These are phyloP conservation scores for Drosophila melanogaster DNA, from an alignment of 1,140 invertebrate genomes.

Conservation along the genomic window DNA sequence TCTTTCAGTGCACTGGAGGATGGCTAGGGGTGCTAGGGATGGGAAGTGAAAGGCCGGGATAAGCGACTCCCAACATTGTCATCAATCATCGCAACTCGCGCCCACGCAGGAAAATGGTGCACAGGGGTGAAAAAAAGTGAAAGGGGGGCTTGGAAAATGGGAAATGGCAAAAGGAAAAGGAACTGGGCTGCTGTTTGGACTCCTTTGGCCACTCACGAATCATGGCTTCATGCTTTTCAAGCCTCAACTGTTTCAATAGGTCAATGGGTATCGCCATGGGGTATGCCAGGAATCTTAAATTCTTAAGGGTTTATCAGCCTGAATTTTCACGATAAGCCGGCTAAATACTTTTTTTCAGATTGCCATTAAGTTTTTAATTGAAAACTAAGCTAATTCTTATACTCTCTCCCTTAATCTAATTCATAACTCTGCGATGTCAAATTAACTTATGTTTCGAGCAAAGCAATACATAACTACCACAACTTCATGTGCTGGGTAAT, in stretches of 20 bases:
- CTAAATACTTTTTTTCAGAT: background rate
- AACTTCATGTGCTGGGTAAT: conserved; percentile 15
- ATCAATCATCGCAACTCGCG: conserved; percentile 59
- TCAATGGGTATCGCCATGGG: conserved; percentile 8
- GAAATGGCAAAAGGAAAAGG: conserved; percentile 1
- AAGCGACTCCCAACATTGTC: conserved; percentile 49
- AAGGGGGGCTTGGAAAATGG: background rate
- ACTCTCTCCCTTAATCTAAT: too few species aligned
- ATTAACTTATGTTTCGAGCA: too few species aligned
- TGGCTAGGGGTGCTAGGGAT: background rate
- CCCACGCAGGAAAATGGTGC: conserved; percentile 38
- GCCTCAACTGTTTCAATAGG: conserved; percentile 37
- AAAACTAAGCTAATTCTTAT: too few species aligned
- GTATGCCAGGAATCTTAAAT: background rate
- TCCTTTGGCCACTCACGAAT: conserved; percentile 30
- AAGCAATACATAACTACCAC: too few species aligned
- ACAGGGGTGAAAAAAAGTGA: conserved; percentile 12
- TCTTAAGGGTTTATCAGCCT: background rate
- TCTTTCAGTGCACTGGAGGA: background rate
- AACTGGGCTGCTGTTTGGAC: conserved; percentile 27
- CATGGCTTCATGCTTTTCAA: conserved; percentile 37
- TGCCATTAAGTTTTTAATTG: background rate
- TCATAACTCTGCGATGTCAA: too few species aligned
- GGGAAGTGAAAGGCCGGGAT: conserved; percentile 29
- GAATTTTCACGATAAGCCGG: too few species aligned